Conservation (phyloP, 2,888 invertebrate species). For the Aspidapion aeneum region DNA sequence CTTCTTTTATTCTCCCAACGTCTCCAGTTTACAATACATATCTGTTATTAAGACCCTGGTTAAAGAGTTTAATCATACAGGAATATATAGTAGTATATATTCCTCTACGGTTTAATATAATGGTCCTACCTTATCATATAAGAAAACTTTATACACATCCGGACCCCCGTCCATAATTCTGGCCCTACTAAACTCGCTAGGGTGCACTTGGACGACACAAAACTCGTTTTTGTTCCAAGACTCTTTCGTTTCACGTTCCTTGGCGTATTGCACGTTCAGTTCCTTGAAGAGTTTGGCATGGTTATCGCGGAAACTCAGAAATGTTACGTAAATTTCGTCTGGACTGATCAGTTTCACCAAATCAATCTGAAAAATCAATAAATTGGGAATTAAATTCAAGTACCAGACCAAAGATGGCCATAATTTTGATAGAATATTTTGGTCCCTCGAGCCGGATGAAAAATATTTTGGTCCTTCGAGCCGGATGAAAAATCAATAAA, state of each 20-base stretch:
- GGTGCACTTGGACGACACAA: slow-evolving; percentile 48
- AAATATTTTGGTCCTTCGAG: too few relatives aligned
- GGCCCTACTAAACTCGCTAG: slow-evolving; percentile 65
- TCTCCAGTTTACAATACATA: too few relatives aligned
- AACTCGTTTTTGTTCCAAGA: slow-evolving; percentile 34
- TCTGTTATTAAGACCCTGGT: too few relatives aligned
- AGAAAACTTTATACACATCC: slow-evolving; percentile 53
- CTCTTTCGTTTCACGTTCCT: slow-evolving; percentile 20
- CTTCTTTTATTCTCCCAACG: too few relatives aligned
- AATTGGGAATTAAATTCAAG: too few relatives aligned
- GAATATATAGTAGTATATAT: too few relatives aligned
- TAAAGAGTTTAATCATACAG: too few relatives aligned
- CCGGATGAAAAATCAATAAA: too few relatives aligned
- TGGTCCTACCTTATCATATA: slow-evolving; percentile 67
- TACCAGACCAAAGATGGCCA: too few relatives aligned
- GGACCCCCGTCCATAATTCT: slow-evolving; percentile 49
- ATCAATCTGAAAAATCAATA: slow-evolving; percentile 26
- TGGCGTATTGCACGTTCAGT: slow-evolving; percentile 33
- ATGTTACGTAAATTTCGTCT: slow-evolving; percentile 44
- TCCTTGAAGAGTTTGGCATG: slow-evolving; percentile 31
- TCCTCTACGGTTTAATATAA: too few relatives aligned
- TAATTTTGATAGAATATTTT: too few relatives aligned
- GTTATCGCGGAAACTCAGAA: slow-evolving; percentile 37
- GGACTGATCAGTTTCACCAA: slow-evolving; percentile 38
- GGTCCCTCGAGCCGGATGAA: too few relatives aligned